These are phyloP conservation scores for Hyperoplus immaculatus DNA, from an alignment of 2,797 vertebrate species.

Conservation along the genomic window DNA sequence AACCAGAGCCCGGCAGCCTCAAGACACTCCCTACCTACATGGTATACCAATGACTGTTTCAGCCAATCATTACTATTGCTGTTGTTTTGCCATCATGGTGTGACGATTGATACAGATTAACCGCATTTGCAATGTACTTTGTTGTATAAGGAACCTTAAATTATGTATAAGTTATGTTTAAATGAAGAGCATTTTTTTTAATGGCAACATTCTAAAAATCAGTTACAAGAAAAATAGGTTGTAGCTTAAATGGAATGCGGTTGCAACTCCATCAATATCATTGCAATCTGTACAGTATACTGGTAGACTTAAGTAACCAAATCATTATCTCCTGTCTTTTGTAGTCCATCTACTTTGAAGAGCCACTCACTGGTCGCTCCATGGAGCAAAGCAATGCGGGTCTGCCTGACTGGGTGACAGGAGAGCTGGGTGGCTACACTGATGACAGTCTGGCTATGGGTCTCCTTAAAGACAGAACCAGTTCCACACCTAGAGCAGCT, in stretches of 20 bases:
- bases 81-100: not conserved
- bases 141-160: not conserved
- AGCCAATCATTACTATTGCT: not conserved
- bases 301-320: not conserved
- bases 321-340: slow-evolving; percentile 17
- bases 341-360: slow-evolving; percentile 94
- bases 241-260: not conserved
- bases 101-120: too few relatives aligned
- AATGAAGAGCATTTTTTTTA: not conserved
- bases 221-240: not conserved
- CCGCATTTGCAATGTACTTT: too few relatives aligned
- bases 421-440: slow-evolving; percentile 81
- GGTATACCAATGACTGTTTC: slow-evolving; percentile 76
- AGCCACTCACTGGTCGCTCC: slow-evolving; percentile 78
- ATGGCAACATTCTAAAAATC: not conserved
- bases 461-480: slow-evolving; percentile 53
- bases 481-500: slow-evolving; percentile 57
- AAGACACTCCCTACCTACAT: slow-evolving; percentile 91
- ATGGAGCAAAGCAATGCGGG: slow-evolving; percentile 58
- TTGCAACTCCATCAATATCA: not conserved
- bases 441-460: slow-evolving; percentile 66
- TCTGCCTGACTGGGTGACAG: slow-evolving; percentile 89
- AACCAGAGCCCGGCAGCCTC: slow-evolving; percentile 89
- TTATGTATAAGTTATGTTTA: not conserved
- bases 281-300: not conserved